Conservation (phyloP, 2,888 invertebrate species). For the Phyllotreta striolata region DNA sequence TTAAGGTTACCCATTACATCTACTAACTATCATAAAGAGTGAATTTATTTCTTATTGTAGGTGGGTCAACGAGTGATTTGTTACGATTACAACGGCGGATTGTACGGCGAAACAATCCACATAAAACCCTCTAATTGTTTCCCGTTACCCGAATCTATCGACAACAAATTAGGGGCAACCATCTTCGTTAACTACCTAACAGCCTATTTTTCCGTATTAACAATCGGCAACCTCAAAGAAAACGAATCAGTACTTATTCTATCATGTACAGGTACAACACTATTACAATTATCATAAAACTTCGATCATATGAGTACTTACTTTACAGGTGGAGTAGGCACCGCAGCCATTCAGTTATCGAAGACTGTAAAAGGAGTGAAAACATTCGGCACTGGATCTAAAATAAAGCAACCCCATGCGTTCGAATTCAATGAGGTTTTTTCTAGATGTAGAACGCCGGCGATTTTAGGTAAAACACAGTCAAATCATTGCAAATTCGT, state of each 20-base stretch:
- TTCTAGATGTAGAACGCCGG: conserved; percentile 2
- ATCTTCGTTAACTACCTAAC: conserved; percentile 63
- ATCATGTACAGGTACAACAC: conserved; percentile 63
- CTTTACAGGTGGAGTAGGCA: too few species aligned
- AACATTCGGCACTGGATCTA: too few species aligned
- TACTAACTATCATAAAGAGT: not conserved
- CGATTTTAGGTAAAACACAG: not conserved
- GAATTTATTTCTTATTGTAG: conserved; percentile 48
- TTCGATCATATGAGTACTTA: too few species aligned
- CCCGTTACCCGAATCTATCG: conserved; percentile 58
- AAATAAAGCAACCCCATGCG: too few species aligned
- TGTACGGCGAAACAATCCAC: conserved; percentile 59
- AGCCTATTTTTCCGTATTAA: conserved; percentile 60
- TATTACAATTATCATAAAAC: too few species aligned
- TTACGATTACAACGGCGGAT: conserved; percentile 59
- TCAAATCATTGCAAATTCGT: conserved; percentile 74
- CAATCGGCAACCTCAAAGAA: conserved; percentile 59
- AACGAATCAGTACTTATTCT: conserved; percentile 60
- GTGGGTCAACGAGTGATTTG: conserved; percentile 62
- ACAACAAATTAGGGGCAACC: conserved; percentile 58
- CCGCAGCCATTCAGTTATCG: too few species aligned
- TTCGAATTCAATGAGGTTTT: conserved; percentile 25
- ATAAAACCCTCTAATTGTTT: conserved; percentile 56
- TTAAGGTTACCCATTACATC: conserved; percentile 38
- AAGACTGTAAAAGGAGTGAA: too few species aligned